These are phyloP conservation scores for Catocala sponsa DNA, from an alignment of 2,888 invertebrate species.

Conservation along the genomic window DNA sequence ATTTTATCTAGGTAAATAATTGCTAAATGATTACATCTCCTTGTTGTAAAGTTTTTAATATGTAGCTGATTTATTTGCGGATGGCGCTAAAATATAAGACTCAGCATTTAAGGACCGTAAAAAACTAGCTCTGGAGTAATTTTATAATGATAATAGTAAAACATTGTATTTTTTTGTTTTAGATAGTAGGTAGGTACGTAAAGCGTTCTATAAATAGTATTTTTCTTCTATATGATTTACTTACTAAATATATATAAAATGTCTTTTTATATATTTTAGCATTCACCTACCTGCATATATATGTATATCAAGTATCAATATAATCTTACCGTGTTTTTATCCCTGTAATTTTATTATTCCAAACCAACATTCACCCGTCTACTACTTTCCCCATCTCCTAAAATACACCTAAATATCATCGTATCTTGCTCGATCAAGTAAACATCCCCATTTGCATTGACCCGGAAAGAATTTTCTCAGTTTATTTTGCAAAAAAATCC, in stretches of 20 bases:
- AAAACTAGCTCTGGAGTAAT: too few relatives aligned
- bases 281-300: too few relatives aligned
- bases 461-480: constrained; percentile 77
- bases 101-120: too few relatives aligned
- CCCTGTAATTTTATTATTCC: constrained; percentile 31
- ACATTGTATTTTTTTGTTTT: too few relatives aligned
- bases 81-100: constrained; percentile 1
- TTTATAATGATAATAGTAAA: too few relatives aligned
- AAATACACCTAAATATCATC: constrained; percentile 55
- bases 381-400: constrained; percentile 45
- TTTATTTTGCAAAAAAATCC: constrained; percentile 80
- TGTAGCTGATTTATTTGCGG: constrained; percentile 10
- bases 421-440: constrained; percentile 66
- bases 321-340: constrained; percentile 12
- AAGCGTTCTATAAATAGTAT: too few relatives aligned
- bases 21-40: constrained; percentile 9
- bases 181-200: too few relatives aligned
- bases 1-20: constrained; percentile 12
- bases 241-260: too few relatives aligned
- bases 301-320: neutral
- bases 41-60: neutral
- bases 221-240: too few relatives aligned
- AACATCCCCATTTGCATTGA: constrained; percentile 81
- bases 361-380: constrained; percentile 35
- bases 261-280: too few relatives aligned